Percentiles rank a stretch among this genome's conserved stretches.
phyloP scores from a whole-genome alignment of 2,113 vertebrate species.

The Shinisaurus crocodilurus region DNA sequence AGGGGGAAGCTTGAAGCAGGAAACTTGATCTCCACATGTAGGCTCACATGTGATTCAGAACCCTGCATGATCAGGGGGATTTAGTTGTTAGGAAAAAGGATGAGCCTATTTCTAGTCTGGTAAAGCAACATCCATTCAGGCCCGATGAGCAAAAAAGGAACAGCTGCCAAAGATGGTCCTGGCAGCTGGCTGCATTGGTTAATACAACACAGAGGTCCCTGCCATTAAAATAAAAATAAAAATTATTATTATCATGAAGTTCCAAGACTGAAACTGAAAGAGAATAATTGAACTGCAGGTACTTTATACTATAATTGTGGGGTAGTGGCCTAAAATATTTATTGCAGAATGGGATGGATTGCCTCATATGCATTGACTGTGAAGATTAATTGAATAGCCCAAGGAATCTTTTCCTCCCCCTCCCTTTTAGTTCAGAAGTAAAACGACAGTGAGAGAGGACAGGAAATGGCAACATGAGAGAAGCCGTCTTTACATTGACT shows the following conservation, averaged over 20 bases:
- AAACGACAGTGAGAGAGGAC: not conserved
- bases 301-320: not conserved
- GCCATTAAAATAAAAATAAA: not conserved
- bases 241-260: not conserved
- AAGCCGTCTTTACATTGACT: not conserved
- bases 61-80: not conserved
- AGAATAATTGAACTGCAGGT: not conserved
- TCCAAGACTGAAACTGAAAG: not conserved
- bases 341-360: not conserved
- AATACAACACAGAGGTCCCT: not conserved
- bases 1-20: no score
- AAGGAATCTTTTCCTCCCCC: not conserved
- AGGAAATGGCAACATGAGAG: not conserved
- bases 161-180: not conserved
- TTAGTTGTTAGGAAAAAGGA: not conserved
- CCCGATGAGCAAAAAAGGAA: not conserved
- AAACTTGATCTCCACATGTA: not conserved
- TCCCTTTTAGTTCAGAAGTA: not conserved
- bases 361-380: conserved; percentile 2
- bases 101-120: not conserved
- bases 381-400: conserved; percentile 21
- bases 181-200: not conserved
- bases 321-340: conserved; percentile 22
- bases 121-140: conserved; percentile 8
- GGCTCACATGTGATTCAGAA: not conserved